Conservation (phyloP, 2,113 vertebrate species). For the Macquaria ambigua region DNA sequence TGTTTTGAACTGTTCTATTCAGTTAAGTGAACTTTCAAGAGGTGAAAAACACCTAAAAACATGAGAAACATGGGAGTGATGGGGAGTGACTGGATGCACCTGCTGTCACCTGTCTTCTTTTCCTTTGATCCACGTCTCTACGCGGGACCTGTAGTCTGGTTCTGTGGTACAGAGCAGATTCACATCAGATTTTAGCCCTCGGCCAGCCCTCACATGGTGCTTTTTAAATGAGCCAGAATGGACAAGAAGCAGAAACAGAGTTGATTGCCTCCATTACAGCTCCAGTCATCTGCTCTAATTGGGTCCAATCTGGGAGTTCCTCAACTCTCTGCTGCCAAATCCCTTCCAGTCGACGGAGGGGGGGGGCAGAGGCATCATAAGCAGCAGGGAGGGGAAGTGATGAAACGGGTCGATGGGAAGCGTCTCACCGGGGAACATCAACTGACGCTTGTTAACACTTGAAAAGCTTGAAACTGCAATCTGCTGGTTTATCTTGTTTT, state of each 20-base stretch:
- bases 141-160: not conserved
- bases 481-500: not conserved
- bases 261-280: constrained; percentile 10
- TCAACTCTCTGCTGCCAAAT: not conserved
- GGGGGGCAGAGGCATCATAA: not conserved
- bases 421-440: not conserved
- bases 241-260: not conserved
- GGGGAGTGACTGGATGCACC: not conserved
- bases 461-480: not conserved
- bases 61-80: not conserved
- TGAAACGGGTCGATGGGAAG: not conserved
- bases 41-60: not conserved
- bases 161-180: not conserved
- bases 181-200: not conserved
- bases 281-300: constrained; percentile 4
- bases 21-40: not conserved
- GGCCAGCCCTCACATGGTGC: too few relatives aligned
- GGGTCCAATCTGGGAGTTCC: constrained; percentile 22
- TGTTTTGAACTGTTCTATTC: too few relatives aligned
- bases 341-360: not conserved
- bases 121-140: not conserved
- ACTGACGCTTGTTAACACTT: not conserved
- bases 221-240: not conserved
- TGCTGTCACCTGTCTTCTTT: not conserved
- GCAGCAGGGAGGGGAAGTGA: not conserved